Percentiles rank a stretch among this genome's conserved stretches.
Evolutionary conservation across 2,888 invertebrate species (phyloP).

Genomic region (Omphaloscelis lunosa): DNA sequence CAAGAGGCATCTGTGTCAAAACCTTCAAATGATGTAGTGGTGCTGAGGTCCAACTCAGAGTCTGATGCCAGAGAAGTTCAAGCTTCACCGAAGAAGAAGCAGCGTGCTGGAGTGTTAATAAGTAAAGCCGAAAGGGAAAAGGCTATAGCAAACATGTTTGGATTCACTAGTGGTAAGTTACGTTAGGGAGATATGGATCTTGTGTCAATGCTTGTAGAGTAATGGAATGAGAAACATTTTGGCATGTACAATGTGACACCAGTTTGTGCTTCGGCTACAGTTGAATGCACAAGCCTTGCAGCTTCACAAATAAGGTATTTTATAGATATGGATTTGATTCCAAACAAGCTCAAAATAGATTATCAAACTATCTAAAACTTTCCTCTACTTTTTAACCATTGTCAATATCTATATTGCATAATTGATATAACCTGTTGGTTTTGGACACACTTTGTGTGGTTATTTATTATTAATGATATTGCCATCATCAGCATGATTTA

Average conservation of each 20-base stretch:
- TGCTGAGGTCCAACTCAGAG: conserved; percentile 77
- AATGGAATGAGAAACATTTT: conserved; percentile 19
- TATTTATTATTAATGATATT: background rate
- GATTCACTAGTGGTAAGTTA: conserved; percentile 86
- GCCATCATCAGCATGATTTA: background rate
- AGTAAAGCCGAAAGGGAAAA: conserved; percentile 73
- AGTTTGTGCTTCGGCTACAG: background rate
- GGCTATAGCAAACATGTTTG: conserved; percentile 82
- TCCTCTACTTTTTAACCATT: background rate
- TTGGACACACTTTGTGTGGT: background rate
- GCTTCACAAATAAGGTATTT: conserved; percentile 9
- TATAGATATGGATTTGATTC: background rate
- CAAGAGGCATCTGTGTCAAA: conserved; percentile 26
- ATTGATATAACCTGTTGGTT: background rate
- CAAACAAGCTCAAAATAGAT: background rate
- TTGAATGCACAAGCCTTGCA: conserved; percentile 3
- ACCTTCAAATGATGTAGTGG: conserved; percentile 67
- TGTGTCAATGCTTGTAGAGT: conserved; percentile 42
- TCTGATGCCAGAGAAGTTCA: conserved; percentile 65
- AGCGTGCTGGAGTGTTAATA: conserved; percentile 39
- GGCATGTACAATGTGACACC: conserved; percentile 15
- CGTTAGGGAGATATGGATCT: conserved; percentile 39
- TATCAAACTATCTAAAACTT: background rate
- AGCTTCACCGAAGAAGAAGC: conserved; percentile 49
- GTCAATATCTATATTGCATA: background rate